Evolutionary conservation across 1,140 invertebrate genomes (phyloP).

Genomic region (Hermetia illucens): DNA sequence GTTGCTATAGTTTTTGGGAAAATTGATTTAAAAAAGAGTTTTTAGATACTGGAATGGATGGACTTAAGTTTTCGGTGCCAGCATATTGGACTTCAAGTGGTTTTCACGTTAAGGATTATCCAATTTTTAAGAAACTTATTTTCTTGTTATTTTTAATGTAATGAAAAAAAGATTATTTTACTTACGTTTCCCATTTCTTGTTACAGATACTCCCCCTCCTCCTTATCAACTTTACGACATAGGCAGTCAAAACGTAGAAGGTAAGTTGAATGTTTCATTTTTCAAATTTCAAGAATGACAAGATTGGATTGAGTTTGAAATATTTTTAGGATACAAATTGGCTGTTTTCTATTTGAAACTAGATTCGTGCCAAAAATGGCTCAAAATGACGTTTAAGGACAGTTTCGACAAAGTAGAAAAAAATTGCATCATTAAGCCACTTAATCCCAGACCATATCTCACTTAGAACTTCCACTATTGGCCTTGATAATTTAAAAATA

Average conservation of each 20-base stretch:
- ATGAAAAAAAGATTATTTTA: conserved; percentile 1
- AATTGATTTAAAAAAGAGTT: too few species aligned
- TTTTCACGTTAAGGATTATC: too few species aligned
- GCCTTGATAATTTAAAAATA: too few species aligned
- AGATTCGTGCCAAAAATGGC: neutral
- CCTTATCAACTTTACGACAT: conserved; percentile 53
- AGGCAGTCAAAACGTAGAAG: conserved; percentile 55
- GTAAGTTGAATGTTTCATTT: conserved; percentile 32
- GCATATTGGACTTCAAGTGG: too few species aligned
- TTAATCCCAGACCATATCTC: too few species aligned
- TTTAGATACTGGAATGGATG: too few species aligned
- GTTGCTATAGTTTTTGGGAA: too few species aligned
- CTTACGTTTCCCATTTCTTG: conserved; percentile 18
- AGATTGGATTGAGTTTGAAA: too few species aligned
- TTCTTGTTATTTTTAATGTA: neutral
- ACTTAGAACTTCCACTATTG: too few species aligned
- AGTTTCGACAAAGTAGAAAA: neutral
- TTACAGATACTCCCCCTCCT: conserved; percentile 58
- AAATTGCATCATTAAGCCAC: neutral
- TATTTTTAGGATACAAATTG: conserved; percentile 48
- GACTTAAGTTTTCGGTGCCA: too few species aligned
- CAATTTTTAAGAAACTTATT: too few species aligned
- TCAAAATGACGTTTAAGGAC: too few species aligned
- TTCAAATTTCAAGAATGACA: neutral
- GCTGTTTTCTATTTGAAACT: conserved; percentile 20